Percentiles rank a stretch among this genome's conserved stretches.
Conservation (phyloP, 2,113 vertebrate species). For the Nestor notabilis region DNA sequence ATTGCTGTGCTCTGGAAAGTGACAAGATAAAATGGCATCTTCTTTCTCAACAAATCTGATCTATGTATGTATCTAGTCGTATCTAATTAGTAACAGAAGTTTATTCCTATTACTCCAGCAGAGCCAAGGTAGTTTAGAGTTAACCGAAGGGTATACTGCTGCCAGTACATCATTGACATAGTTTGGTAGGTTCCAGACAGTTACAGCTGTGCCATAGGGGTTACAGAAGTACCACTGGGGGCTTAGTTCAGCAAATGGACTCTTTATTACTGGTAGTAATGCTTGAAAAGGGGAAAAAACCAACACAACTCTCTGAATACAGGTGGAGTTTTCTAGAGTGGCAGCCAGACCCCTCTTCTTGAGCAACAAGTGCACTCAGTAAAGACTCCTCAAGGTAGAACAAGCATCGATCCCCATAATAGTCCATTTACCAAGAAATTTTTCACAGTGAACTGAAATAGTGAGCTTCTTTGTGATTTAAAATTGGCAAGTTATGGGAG, state of each 20-base stretch:
- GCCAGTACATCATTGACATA: not conserved
- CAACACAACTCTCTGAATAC: not conserved
- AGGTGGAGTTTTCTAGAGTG: not conserved
- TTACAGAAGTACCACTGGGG: not conserved
- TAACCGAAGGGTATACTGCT: not conserved
- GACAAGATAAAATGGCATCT: slow-evolving; percentile 4
- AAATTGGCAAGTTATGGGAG: not conserved
- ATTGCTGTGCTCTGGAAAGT: not conserved
- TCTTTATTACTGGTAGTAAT: not conserved
- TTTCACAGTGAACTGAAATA: not conserved
- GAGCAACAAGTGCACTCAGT: not conserved
- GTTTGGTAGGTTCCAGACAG: not conserved
- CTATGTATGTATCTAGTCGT: not conserved
- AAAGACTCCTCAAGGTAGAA: not conserved
- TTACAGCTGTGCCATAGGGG: not conserved
- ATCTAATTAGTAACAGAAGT: not conserved
- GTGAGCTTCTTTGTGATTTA: not conserved
- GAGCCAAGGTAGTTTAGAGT: not conserved
- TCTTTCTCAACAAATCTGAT: not conserved
- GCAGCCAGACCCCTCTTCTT: not conserved
- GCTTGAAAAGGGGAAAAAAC: not conserved
- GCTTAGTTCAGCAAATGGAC: not conserved
- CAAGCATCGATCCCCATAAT: not conserved
- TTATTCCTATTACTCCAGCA: not conserved
- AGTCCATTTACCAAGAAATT: not conserved